phyloP scores from a whole-genome alignment of 2,797 vertebrate genomes.

The Acanthornis magna region DNA sequence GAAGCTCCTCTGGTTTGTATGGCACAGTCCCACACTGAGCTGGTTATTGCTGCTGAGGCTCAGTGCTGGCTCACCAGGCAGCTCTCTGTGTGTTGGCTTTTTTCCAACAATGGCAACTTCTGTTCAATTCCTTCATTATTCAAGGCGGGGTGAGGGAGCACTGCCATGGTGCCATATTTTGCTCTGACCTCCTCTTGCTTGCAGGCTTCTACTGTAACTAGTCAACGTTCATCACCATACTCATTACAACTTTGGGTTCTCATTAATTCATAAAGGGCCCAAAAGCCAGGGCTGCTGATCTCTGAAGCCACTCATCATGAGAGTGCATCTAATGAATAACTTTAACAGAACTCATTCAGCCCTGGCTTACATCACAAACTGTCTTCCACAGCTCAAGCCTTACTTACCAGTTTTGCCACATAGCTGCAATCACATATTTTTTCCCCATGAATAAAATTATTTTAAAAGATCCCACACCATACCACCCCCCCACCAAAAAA shows the following conservation, averaged over 20 bases:
- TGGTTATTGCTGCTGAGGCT: background rate
- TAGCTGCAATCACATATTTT: background rate
- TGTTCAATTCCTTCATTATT: background rate
- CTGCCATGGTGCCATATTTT: rapidly evolving
- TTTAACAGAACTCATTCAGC: background rate
- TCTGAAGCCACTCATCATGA: background rate
- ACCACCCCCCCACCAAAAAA: background rate
- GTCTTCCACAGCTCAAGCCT: background rate
- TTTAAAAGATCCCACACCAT: background rate
- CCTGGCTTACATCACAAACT: background rate
- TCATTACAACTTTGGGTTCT: background rate
- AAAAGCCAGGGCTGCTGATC: background rate
- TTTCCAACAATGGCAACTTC: background rate
- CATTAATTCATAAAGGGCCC: background rate
- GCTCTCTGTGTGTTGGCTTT: background rate
- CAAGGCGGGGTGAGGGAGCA: background rate
- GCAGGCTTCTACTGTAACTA: background rate
- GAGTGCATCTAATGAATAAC: background rate
- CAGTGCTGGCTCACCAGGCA: background rate
- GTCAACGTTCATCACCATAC: background rate
- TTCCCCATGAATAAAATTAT: background rate
- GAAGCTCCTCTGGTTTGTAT: background rate
- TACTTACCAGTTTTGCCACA: background rate
- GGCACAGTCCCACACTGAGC: background rate
- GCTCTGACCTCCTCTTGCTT: background rate